Evolutionary conservation across 2,113 vertebrate genomes (phyloP).

Genomic region (Oncorhynchus kisutch): DNA sequence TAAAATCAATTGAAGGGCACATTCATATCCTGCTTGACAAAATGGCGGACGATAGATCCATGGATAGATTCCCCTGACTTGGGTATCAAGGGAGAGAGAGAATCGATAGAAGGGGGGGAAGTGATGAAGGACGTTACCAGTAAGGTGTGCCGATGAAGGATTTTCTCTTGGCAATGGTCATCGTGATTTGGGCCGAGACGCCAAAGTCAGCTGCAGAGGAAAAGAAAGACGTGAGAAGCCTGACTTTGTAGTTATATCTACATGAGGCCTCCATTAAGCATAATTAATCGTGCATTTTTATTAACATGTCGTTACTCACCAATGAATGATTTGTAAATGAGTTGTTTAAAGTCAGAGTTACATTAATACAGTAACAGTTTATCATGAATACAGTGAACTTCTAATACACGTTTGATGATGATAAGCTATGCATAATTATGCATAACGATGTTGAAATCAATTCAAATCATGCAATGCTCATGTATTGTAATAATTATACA

Average conservation of each 20-base stretch:
- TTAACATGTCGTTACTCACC: too few relatives aligned
- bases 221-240: not conserved
- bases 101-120: not conserved
- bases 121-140: slow-evolving; percentile 20
- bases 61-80: not conserved
- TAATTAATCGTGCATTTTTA: too few relatives aligned
- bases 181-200: slow-evolving; percentile 46
- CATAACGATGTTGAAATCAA: too few relatives aligned
- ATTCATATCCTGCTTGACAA: not conserved
- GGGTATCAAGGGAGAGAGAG: not conserved
- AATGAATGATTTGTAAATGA: too few relatives aligned
- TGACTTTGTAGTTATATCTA: too few relatives aligned
- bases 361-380: too few relatives aligned
- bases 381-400: too few relatives aligned
- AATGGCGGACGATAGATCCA: not conserved
- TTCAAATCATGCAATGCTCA: not conserved
- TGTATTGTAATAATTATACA: not conserved
- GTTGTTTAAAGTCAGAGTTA: too few relatives aligned
- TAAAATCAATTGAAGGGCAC: too few relatives aligned
- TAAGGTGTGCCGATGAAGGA: slow-evolving; percentile 48
- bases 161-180: slow-evolving; percentile 44
- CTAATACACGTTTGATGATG: too few relatives aligned
- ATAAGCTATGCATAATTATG: too few relatives aligned
- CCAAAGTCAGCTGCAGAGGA: slow-evolving; percentile 40
- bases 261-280: too few relatives aligned